Conservation (phyloP, 30 jellyfish, hydroid and myxozoan genomes). For the Sanderia malayensis region DNA sequence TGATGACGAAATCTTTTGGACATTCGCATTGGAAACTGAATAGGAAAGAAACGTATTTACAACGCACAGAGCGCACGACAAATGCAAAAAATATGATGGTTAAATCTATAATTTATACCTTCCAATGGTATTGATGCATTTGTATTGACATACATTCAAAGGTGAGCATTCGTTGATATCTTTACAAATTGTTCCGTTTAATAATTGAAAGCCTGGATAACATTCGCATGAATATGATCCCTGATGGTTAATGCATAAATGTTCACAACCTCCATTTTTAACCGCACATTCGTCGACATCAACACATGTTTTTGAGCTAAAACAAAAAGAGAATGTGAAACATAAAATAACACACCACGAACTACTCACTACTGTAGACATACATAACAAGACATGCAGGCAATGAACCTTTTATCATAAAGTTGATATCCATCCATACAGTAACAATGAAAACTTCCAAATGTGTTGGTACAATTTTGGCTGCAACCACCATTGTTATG, state of each 20-base stretch:
- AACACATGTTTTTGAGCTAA: constrained; percentile 11
- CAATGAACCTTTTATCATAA: constrained; percentile 33
- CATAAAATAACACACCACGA: not conserved
- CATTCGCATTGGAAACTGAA: constrained; percentile 77
- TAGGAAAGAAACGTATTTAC: too few relatives aligned
- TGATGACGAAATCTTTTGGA: constrained; percentile 54
- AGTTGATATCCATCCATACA: constrained; percentile 71
- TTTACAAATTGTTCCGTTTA: constrained; percentile 29
- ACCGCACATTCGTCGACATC: constrained; percentile 56
- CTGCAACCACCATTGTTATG: constrained; percentile 62
- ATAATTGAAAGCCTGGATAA: constrained; percentile 34
- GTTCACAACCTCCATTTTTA: constrained; percentile 36
- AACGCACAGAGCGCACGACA: too few relatives aligned
- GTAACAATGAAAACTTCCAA: constrained; percentile 70
- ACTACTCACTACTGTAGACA: not conserved
- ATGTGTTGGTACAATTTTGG: constrained; percentile 65
- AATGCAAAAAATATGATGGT: too few relatives aligned
- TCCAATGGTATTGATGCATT: not conserved
- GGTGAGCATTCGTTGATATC: constrained; percentile 34
- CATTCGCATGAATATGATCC: constrained; percentile 53
- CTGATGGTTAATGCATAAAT: constrained; percentile 36
- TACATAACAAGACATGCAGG: not conserved
- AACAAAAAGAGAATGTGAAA: not conserved
- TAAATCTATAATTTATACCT: too few relatives aligned
- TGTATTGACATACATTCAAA: not conserved